phyloP scores from a whole-genome alignment of 2,113 vertebrate species.

The Orycteropus afer region DNA sequence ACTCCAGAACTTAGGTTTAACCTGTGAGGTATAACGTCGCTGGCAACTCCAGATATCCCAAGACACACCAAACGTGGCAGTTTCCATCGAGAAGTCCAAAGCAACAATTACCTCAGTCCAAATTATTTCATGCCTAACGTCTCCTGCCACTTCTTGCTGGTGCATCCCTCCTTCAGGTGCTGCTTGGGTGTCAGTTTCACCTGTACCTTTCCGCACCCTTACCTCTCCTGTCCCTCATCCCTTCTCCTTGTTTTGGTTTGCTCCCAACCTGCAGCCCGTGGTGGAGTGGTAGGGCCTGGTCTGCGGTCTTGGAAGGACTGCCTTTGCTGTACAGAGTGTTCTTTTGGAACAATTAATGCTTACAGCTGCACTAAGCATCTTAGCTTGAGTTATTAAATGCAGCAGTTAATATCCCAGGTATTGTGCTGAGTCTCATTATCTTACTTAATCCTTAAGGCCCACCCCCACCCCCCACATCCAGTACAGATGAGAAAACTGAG shows the following conservation, averaged over 20 bases:
- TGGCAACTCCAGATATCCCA: background rate
- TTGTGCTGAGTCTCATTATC: background rate
- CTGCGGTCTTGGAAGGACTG: background rate
- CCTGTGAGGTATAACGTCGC: background rate
- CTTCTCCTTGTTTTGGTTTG: background rate
- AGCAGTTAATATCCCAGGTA: background rate
- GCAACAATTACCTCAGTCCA: background rate
- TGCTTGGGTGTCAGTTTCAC: background rate
- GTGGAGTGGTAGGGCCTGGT: background rate
- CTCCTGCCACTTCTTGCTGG: background rate
- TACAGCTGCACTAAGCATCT: background rate
- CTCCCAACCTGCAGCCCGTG: background rate
- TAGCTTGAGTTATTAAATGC: constrained; percentile 16
- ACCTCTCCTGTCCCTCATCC: rapidly evolving
- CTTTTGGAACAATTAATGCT: background rate
- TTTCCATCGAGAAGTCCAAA: background rate
- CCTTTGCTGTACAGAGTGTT: background rate
- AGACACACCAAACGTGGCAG: background rate
- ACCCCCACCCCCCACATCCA: background rate
- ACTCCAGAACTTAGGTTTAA: background rate
- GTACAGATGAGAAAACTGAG: background rate
- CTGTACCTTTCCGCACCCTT: background rate
- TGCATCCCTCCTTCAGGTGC: background rate
- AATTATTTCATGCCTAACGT: background rate
- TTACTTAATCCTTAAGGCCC: background rate